These are phyloP conservation scores for Leptatherina wallacei DNA, from an alignment of 2,797 vertebrate species.

Conservation along the genomic window DNA sequence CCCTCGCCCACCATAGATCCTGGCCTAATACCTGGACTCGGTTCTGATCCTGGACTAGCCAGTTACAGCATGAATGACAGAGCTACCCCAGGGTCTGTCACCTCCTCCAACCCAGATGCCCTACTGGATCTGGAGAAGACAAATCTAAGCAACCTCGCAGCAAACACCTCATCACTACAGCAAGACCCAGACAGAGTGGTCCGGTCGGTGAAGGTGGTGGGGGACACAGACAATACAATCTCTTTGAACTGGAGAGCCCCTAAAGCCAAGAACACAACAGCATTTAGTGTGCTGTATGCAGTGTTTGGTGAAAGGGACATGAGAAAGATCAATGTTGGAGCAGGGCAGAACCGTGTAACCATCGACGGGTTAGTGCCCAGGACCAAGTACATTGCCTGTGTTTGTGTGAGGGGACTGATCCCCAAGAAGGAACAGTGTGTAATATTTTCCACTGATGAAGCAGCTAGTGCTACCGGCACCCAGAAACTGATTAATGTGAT, in stretches of 20 bases:
- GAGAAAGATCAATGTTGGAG: conserved; percentile 88
- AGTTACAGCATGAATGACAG: conserved; percentile 72
- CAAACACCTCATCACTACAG: conserved; percentile 85
- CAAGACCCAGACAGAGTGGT: conserved; percentile 87
- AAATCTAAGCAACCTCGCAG: conserved; percentile 85
- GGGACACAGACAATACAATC: conserved; percentile 93
- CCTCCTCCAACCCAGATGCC: conserved; percentile 60
- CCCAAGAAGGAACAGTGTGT: conserved; percentile 96
- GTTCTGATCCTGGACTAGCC: conserved; percentile 66
- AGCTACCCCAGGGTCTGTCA: conserved; percentile 58
- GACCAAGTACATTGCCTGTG: conserved; percentile 95
- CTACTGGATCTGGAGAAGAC: conserved; percentile 82
- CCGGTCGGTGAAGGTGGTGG: conserved; percentile 92
- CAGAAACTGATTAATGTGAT: conserved; percentile 97
- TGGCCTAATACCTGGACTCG: conserved; percentile 51
- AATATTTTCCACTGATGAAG: conserved; percentile 96
- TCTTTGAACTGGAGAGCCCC: conserved; percentile 93
- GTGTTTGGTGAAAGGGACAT: conserved; percentile 94
- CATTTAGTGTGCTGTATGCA: conserved; percentile 92
- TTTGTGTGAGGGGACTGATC: conserved; percentile 90
- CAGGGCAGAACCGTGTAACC: conserved; percentile 89
- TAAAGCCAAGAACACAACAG: conserved; percentile 87
- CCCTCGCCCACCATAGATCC: conserved; percentile 53
- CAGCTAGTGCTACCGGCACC: conserved; percentile 90
- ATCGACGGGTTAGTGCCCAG: conserved; percentile 91